These are phyloP conservation scores for Papilio elwesi DNA, from an alignment of 2,888 invertebrate genomes.

Conservation along the genomic window DNA sequence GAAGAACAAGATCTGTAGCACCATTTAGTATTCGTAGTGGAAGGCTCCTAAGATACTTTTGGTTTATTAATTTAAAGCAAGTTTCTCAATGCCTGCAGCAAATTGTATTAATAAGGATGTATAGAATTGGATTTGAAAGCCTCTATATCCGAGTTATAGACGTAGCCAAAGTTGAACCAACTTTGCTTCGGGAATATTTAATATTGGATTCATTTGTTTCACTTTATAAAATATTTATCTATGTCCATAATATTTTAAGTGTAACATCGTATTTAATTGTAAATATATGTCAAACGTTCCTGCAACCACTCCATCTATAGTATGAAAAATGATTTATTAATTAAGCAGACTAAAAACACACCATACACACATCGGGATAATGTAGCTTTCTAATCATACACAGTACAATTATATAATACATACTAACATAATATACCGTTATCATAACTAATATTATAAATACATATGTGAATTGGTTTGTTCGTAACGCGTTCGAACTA, in stretches of 20 bases:
- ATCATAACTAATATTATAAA: no score
- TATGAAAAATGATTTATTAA: no score
- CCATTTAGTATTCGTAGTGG: not conserved
- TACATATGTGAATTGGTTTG: no score
- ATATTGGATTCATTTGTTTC: slow-evolving; percentile 13
- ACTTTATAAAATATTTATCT: not conserved
- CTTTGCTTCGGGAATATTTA: slow-evolving; percentile 19
- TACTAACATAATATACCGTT: no score
- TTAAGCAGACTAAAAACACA: no score
- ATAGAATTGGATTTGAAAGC: slow-evolving; percentile 18
- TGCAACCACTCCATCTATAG: no score
- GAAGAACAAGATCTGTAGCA: not conserved
- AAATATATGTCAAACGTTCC: no score
- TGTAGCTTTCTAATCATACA: no score
- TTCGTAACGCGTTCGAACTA: no score
- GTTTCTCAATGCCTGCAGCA: slow-evolving; percentile 15
- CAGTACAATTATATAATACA: no score
- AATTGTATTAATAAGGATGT: slow-evolving; percentile 26
- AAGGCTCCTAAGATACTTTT: not conserved
- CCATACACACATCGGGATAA: no score
- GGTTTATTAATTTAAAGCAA: slow-evolving; percentile 24
- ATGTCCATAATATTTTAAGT: not conserved
- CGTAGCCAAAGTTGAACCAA: slow-evolving; percentile 11
- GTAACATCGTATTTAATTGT: no score
- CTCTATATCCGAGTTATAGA: slow-evolving; percentile 4